Base-by-base conservation (phyloP, 2,797 vertebrate genomes). In the Muscicapa striata region DNA sequence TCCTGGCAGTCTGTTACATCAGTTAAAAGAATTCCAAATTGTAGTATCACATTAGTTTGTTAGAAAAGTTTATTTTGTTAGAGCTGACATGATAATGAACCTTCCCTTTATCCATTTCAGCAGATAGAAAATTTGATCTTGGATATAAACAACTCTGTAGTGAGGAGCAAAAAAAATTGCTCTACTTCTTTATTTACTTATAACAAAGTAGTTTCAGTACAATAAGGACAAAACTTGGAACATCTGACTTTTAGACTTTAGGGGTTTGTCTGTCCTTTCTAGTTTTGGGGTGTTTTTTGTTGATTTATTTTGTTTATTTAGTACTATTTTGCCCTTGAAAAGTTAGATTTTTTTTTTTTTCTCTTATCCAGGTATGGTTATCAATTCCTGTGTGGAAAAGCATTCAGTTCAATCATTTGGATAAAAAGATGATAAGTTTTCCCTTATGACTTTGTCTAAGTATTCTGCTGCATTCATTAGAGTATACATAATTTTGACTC, bases 51-150 rank as follows among this genome's bases (percentile, higher is more conserved):
- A 78, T 68, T 87, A 62, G 15, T 86, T 84, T 69, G 62, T 90
- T 90, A 86, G 76, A 78, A 90, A 93, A 95, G 73, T 94, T 96
- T 93, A 70, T 91, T 91, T 86, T 93, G 36, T 62, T 66, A 76
- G 63, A 67, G 49, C 29, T 93, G 79, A 92, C 55, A 29, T 45
- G 78, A 87, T 93, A 96, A 94, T 81, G 78, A 95, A 84, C 66
- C 29, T 81, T 81, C 69, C 80, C 66, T 91, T 93, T 78, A 87
- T 88, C 82, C 66, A 76, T 91, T 89, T 95, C 54, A 93, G 55
- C 30, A 91, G 69, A 75, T 2, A 91, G 72, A 95, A 93, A 87
- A 93, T 67, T 76, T 95, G 27, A 63, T 83, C 58, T 87, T 81
- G 48, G 51, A 49, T 74, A 86, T 72, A 91, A 94, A 75, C 15